Evolutionary conservation across 2,797 vertebrate genomes (phyloP).

Genomic region (Myotis pilosus): DNA sequence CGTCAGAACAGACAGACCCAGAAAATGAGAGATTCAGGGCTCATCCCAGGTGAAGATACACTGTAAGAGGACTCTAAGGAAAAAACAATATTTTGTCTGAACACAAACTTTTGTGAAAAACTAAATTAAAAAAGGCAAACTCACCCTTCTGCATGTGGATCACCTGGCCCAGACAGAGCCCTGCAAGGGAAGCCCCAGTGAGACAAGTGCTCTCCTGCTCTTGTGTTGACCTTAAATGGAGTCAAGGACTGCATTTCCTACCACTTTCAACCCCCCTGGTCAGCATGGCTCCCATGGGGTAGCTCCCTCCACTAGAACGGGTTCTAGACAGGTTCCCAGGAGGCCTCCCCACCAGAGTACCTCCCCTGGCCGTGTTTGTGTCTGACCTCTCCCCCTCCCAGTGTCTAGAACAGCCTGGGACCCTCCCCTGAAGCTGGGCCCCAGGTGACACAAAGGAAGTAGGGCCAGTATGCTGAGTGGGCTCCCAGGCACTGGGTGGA

Average conservation of each 20-base stretch:
- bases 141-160: neutral
- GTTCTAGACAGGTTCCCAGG: too few species aligned
- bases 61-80: too few species aligned
- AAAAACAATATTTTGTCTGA: neutral
- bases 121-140: neutral
- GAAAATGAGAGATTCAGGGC: accelerated
- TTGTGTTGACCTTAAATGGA: too few species aligned
- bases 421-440: neutral
- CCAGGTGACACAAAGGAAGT: accelerated
- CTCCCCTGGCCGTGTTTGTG: too few species aligned
- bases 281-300: neutral
- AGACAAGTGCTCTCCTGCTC: too few species aligned
- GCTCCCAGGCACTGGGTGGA: neutral
- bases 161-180: neutral
- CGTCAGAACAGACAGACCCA: accelerated
- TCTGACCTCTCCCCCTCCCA: accelerated
- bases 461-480: neutral
- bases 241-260: too few species aligned
- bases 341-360: neutral
- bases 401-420: neutral
- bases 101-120: neutral
- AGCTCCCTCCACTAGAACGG: neutral
- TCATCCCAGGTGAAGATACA: too few species aligned
- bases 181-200: constrained; percentile 50
- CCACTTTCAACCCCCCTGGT: accelerated